Evolutionary conservation across 92 coral and sea anemone genomes (phyloP).

Genomic region (Meandrina meandrites): DNA sequence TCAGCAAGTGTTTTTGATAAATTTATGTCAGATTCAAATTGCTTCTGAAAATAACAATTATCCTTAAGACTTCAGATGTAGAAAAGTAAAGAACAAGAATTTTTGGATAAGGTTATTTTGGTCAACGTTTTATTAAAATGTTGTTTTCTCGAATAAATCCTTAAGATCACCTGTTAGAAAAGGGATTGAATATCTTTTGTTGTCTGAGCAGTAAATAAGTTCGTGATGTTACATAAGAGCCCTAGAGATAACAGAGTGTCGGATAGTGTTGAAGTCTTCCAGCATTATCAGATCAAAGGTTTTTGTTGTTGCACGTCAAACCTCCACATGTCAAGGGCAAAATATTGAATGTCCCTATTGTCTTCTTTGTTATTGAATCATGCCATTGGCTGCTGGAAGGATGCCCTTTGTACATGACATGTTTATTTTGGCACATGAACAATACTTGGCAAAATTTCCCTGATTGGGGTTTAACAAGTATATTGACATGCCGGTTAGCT

Average conservation of each 20-base stretch:
- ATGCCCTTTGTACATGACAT: slow-evolving; percentile 16
- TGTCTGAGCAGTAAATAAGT: slow-evolving; percentile 12
- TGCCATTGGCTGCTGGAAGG: slow-evolving; percentile 23
- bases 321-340: background rate
- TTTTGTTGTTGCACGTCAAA: slow-evolving; percentile 26
- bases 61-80: background rate
- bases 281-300: slow-evolving; percentile 23
- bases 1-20: background rate
- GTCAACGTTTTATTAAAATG: background rate
- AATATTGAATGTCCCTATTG: slow-evolving; percentile 23
- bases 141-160: slow-evolving; percentile 2
- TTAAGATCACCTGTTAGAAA: background rate
- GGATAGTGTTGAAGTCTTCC: slow-evolving; percentile 20
- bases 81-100: background rate
- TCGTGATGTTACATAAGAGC: slow-evolving; percentile 37
- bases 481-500: background rate
- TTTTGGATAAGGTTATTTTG: background rate
- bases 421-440: slow-evolving; percentile 32
- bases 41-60: background rate
- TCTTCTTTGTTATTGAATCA: background rate
- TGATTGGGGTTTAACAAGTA: background rate
- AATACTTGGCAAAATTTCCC: slow-evolving; percentile 31
- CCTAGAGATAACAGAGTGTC: slow-evolving; percentile 16
- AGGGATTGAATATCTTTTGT: slow-evolving; percentile 42
- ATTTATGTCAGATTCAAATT: background rate